A percentile compares a stretch with the other conserved stretches of the same genome.
Conservation (phyloP, 2,113 vertebrate genomes). For the Pagrus major region DNA sequence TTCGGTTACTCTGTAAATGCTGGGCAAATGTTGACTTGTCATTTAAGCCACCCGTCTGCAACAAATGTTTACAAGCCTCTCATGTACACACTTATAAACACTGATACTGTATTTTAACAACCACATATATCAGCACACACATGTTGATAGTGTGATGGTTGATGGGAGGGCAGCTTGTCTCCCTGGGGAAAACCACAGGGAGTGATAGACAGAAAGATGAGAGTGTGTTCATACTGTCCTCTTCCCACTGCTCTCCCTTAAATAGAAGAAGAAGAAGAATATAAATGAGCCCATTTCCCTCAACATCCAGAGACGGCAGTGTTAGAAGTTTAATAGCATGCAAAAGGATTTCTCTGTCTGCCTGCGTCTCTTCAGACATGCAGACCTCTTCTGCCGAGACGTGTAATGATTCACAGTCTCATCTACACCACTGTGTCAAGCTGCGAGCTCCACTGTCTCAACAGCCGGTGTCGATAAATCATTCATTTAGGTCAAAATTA, state of each 20-base stretch:
- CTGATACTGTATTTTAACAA: conserved; percentile 1
- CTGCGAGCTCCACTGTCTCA: conserved; percentile 22
- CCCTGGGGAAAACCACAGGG: neutral
- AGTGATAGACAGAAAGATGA: conserved; percentile 14
- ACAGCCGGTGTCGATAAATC: conserved; percentile 35
- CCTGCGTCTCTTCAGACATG: neutral
- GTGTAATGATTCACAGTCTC: conserved; percentile 26
- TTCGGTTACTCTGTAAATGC: conserved; percentile 13
- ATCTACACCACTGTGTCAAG: neutral
- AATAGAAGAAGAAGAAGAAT: conserved; percentile 12
- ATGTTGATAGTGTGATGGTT: neutral
- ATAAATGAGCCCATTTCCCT: conserved; percentile 10
- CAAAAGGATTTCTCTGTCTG: conserved; percentile 16
- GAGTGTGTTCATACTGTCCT: neutral
- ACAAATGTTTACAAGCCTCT: neutral
- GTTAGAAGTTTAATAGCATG: neutral
- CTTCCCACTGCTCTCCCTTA: neutral
- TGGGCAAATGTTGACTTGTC: neutral
- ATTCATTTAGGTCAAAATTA: conserved; percentile 44
- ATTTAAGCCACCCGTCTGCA: conserved; percentile 1
- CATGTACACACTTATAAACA: conserved; percentile 4
- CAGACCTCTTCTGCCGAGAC: conserved; percentile 1
- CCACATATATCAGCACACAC: neutral
- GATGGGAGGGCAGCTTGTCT: neutral
- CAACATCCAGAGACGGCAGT: neutral